These are phyloP conservation scores for Priocnemis perturbator DNA, from an alignment of 2,888 invertebrate species.

Conservation along the genomic window DNA sequence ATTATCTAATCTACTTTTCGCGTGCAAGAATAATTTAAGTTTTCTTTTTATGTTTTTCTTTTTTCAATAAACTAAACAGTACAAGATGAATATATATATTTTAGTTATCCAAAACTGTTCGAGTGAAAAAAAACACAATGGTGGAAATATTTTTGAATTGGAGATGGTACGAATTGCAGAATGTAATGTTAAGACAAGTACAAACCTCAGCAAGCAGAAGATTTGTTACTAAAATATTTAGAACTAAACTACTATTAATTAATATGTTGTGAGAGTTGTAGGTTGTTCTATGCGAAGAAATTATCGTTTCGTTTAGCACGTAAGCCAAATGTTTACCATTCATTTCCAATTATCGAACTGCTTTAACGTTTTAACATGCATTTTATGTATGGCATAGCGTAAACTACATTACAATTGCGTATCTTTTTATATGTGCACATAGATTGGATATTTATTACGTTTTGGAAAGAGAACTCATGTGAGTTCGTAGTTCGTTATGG, in stretches of 20 bases:
- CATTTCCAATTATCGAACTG: constrained; percentile 1
- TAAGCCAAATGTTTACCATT: neutral
- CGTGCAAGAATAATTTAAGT: too few relatives aligned
- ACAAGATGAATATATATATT: constrained; percentile 27
- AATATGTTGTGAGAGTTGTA: constrained; percentile 42
- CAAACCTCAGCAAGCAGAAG: constrained; percentile 49
- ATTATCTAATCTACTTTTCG: too few relatives aligned
- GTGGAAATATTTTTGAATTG: constrained; percentile 32
- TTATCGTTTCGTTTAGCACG: constrained; percentile 13
- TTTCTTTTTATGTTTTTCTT: too few relatives aligned
- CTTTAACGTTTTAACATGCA: constrained; percentile 2
- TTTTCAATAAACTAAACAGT: too few relatives aligned
- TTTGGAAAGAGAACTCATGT: constrained; percentile 7
- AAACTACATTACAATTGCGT: constrained; percentile 20
- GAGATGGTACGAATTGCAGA: constrained; percentile 40
- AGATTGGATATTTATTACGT: constrained; percentile 27
- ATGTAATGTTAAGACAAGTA: constrained; percentile 64
- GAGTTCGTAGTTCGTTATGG: constrained; percentile 25
- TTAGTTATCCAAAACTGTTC: constrained; percentile 32
- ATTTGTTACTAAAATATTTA: constrained; percentile 29
- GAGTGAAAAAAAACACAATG: constrained; percentile 16
- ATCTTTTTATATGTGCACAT: constrained; percentile 35
- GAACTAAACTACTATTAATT: constrained; percentile 52
- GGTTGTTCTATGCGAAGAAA: constrained; percentile 40
- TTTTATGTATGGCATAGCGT: neutral